These are phyloP conservation scores for Stictonetta naevosa DNA, from an alignment of 2,113 vertebrate species.

Conservation along the genomic window DNA sequence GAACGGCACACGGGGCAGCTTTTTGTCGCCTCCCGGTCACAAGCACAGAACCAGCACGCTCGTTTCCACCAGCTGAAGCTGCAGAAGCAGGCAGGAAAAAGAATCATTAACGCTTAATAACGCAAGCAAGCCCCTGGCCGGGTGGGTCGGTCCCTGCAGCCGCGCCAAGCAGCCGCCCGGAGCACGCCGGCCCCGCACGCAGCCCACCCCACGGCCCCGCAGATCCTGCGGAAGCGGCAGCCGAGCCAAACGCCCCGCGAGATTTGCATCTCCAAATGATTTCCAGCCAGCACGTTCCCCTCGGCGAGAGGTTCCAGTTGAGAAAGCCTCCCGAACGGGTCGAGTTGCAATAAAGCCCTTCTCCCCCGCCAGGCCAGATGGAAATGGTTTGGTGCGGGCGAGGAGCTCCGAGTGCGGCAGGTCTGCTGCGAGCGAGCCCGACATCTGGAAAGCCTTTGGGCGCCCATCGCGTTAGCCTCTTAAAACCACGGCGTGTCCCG, in stretches of 20 bases:
- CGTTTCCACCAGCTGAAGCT: background rate
- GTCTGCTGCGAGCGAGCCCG: constrained; percentile 3
- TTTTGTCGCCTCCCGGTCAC: background rate
- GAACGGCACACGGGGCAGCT: constrained; percentile 14
- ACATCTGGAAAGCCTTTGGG: constrained; percentile 55
- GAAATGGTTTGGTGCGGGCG: constrained; percentile 47
- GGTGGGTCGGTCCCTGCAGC: background rate
- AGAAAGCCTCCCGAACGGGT: constrained; percentile 23
- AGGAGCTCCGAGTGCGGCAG: background rate
- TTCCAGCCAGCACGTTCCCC: constrained; percentile 39
- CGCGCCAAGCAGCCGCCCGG: background rate
- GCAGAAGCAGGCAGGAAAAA: background rate
- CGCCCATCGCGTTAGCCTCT: constrained; percentile 5
- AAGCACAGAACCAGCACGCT: background rate
- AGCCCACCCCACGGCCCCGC: background rate
- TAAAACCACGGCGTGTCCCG: background rate
- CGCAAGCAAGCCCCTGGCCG: background rate
- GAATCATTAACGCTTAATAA: background rate
- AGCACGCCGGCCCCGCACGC: background rate
- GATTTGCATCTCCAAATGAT: constrained; percentile 14
- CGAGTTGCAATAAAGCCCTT: constrained; percentile 38
- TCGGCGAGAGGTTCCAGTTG: background rate
- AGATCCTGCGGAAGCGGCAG: background rate
- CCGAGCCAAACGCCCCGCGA: constrained; percentile 52
- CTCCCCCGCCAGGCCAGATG: constrained; percentile 39